Evolutionary conservation across 2,797 vertebrate genomes (phyloP).

Genomic region (Leuciscus waleckii): DNA sequence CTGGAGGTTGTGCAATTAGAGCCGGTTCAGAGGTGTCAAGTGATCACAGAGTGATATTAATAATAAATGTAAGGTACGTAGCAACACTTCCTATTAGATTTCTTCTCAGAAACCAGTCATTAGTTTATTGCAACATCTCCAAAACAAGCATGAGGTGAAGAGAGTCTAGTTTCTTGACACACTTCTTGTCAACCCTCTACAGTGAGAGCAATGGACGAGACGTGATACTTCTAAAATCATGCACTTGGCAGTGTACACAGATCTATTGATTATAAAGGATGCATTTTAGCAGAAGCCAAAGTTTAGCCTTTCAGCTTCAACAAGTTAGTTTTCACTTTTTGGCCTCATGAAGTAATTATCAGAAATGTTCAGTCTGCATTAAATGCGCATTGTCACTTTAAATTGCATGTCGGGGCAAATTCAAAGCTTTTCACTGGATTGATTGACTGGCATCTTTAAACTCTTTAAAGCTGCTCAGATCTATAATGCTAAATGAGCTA

Average conservation of each 20-base stretch:
- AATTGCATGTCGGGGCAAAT: not conserved
- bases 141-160: not conserved
- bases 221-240: not conserved
- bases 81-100: not conserved
- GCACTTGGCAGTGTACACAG: not conserved
- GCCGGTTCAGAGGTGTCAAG: constrained; percentile 14
- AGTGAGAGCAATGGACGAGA: not conserved
- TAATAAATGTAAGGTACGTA: constrained; percentile 8
- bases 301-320: not conserved
- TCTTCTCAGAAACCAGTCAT: not conserved
- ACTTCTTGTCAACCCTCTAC: not conserved
- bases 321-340: not conserved
- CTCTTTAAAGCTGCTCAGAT: not conserved
- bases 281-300: not conserved
- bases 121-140: not conserved
- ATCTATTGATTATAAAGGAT: not conserved
- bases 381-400: constrained; percentile 17
- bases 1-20: not conserved
- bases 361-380: not conserved
- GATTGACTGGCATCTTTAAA: constrained; percentile 17
- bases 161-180: constrained; percentile 5
- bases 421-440: constrained; percentile 27
- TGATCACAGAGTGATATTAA: constrained; percentile 24
- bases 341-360: not conserved
- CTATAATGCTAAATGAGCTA: constrained; percentile 15